phyloP scores from a whole-genome alignment of 2,888 invertebrate genomes.

The Melipona bicolor region DNA sequence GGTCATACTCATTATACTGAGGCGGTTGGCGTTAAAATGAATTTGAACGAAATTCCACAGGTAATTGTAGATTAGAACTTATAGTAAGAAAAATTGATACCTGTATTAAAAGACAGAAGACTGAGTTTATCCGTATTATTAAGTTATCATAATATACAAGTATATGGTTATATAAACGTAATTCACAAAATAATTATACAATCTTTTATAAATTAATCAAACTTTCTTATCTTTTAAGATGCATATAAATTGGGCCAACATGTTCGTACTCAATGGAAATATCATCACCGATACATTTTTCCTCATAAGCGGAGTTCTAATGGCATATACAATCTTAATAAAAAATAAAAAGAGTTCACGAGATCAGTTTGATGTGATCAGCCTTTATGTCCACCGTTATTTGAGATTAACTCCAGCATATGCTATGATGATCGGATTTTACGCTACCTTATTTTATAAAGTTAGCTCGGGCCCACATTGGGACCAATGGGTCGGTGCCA shows the following conservation, averaged over 20 bases:
- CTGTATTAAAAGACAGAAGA: neutral
- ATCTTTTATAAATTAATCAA: neutral
- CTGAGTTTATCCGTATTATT: neutral
- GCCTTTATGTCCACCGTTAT: slow-evolving; percentile 89
- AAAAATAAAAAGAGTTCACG: slow-evolving; percentile 65
- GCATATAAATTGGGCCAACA: slow-evolving; percentile 74
- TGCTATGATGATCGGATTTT: slow-evolving; percentile 89
- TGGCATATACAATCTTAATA: slow-evolving; percentile 74
- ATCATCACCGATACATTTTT: slow-evolving; percentile 81
- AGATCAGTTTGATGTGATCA: slow-evolving; percentile 85
- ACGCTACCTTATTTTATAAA: slow-evolving; percentile 89
- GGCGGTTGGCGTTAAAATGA: slow-evolving; percentile 70
- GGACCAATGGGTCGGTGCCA: slow-evolving; percentile 86
- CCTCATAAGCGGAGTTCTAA: slow-evolving; percentile 78
- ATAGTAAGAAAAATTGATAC: neutral
- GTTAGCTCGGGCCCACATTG: slow-evolving; percentile 91
- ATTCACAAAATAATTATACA: neutral
- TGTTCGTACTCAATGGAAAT: slow-evolving; percentile 80
- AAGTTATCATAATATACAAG: neutral
- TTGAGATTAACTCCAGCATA: slow-evolving; percentile 91
- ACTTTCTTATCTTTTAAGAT: slow-evolving; percentile 62
- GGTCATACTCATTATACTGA: slow-evolving; percentile 79
- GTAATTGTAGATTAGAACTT: slow-evolving; percentile 54
- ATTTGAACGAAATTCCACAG: slow-evolving; percentile 67
- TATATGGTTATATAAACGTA: neutral